Conservation (phyloP, 2,888 invertebrate species). For the Spisula subtruncata region DNA sequence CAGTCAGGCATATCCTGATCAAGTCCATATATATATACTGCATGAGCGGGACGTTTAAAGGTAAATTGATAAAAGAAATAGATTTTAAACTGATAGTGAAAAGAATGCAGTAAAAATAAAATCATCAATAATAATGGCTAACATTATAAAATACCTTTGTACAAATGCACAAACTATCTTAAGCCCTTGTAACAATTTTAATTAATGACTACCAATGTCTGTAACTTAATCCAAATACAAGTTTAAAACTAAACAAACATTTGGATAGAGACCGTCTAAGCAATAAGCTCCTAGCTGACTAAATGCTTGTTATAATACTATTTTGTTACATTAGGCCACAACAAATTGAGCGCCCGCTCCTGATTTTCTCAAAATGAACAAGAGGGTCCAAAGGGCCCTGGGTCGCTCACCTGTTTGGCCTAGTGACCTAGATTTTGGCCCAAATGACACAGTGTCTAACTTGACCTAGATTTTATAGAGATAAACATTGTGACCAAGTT, state of each 20-base stretch:
- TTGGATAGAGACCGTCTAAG: neutral
- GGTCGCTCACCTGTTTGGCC: too few species aligned
- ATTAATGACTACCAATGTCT: neutral
- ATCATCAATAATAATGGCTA: neutral
- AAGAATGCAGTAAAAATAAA: neutral
- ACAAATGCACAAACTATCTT: neutral
- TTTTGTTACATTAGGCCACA: too few species aligned
- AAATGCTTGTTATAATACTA: too few species aligned
- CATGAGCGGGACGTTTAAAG: neutral
- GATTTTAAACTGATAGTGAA: neutral
- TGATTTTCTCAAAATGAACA: too few species aligned
- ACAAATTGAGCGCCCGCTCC: too few species aligned
- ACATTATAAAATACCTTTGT: neutral
- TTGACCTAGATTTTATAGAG: too few species aligned
- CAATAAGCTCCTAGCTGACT: too few species aligned
- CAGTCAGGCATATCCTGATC: conserved; percentile 32
- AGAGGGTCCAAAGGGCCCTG: too few species aligned
- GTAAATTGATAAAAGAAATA: conserved; percentile 18
- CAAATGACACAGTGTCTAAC: too few species aligned
- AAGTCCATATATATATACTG: too few species aligned
- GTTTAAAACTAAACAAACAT: conserved; percentile 16
- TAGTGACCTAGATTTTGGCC: too few species aligned
- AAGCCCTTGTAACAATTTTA: neutral
- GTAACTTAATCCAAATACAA: neutral
- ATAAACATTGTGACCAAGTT: too few species aligned